Conservation (phyloP, 2,888 invertebrate genomes). For the Celastrina argiolus region DNA sequence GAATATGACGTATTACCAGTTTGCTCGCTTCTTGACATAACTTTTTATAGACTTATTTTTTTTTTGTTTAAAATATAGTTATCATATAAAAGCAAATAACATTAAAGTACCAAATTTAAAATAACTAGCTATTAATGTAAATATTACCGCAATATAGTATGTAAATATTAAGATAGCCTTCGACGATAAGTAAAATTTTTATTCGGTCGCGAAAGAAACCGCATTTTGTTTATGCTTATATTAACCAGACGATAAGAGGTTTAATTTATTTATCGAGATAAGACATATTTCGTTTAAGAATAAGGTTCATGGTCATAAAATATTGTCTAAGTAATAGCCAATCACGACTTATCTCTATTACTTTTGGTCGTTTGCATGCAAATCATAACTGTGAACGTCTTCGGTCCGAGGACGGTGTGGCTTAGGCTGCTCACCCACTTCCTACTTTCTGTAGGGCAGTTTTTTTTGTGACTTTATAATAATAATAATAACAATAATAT, state of each 20-base stretch:
- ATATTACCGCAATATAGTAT: neutral
- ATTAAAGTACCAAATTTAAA: neutral
- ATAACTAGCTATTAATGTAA: neutral
- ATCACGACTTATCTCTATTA: conserved; percentile 13
- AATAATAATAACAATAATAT: too few relatives aligned
- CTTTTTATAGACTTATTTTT: too few relatives aligned
- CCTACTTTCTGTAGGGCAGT: too few relatives aligned
- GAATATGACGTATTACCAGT: too few relatives aligned
- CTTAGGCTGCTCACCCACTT: too few relatives aligned
- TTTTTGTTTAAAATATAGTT: too few relatives aligned
- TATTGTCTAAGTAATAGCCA: conserved; percentile 22
- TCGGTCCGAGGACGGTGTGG: conserved; percentile 28
- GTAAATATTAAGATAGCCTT: conserved; percentile 16
- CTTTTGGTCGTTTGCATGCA: conserved; percentile 47
- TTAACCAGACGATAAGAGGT: conserved; percentile 5
- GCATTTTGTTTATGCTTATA: conserved; percentile 10
- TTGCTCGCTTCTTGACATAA: too few relatives aligned
- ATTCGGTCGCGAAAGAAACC: conserved; percentile 1
- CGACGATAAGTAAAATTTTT: conserved; percentile 8
- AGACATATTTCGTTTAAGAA: conserved; percentile 17
- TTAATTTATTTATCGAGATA: conserved; percentile 16
- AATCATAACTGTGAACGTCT: conserved; percentile 45
- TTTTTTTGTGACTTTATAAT: too few relatives aligned
- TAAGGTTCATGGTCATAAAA: conserved; percentile 15
- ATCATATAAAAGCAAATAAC: neutral